Conservation (phyloP, 1,140 invertebrate genomes). For the Heliconius himera region DNA sequence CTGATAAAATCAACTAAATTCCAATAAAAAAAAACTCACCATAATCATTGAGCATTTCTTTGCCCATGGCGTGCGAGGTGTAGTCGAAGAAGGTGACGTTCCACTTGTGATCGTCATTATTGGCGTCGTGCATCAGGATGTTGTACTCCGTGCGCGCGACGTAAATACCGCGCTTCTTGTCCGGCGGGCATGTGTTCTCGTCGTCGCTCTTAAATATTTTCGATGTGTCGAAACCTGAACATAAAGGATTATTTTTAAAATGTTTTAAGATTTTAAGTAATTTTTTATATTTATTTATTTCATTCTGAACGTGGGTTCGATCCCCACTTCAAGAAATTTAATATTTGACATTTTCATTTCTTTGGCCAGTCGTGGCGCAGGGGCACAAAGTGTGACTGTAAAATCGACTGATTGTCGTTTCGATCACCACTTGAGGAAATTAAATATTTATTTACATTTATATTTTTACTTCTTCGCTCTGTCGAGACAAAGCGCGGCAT, state of each 20-base stretch:
- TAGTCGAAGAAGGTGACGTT: constrained; percentile 98
- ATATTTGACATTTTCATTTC: no score
- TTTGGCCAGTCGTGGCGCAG: no score
- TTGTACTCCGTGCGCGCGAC: constrained; percentile 96
- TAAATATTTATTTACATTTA: no score
- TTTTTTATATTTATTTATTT: not conserved
- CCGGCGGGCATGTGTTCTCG: constrained; percentile 85
- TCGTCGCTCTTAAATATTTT: constrained; percentile 73
- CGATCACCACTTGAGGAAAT: no score
- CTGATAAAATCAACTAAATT: no score
- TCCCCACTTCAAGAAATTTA: no score
- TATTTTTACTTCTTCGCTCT: no score
- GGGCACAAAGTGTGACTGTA: no score
- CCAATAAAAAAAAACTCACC: constrained; percentile 83
- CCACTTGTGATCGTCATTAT: constrained; percentile 89
- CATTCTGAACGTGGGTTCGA: no score
- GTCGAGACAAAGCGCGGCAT: no score
- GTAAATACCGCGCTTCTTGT: constrained; percentile 85
- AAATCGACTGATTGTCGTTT: no score
- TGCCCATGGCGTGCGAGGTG: constrained; percentile 88
- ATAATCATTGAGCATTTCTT: constrained; percentile 90
- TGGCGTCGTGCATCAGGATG: constrained; percentile 95
- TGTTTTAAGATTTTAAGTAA: not conserved
- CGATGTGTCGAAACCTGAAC: constrained; percentile 57
- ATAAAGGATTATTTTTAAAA: not conserved